These are phyloP conservation scores for Zapus hudsonius DNA, from an alignment of 2,113 vertebrate genomes.

Conservation along the genomic window DNA sequence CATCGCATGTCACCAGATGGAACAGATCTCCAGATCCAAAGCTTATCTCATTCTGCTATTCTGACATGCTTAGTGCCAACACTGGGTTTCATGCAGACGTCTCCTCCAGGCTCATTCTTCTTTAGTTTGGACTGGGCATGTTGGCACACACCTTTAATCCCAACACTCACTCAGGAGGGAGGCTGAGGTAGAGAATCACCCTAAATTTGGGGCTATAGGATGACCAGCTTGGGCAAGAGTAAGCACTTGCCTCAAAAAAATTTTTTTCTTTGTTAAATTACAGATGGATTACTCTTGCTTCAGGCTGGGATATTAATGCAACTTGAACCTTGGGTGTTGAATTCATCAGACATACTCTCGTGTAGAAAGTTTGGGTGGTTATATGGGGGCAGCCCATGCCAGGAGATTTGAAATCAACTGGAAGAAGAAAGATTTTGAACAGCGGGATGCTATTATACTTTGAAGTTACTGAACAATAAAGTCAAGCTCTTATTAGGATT, in stretches of 20 bases:
- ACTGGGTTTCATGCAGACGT: not conserved
- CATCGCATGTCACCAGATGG: not conserved
- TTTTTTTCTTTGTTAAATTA: not conserved
- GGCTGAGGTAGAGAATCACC: too few relatives aligned
- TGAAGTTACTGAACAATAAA: constrained; percentile 48
- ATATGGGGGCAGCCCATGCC: not conserved
- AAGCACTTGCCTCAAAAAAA: too few relatives aligned
- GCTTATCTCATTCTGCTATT: not conserved
- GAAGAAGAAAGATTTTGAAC: not conserved
- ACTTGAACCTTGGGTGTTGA: not conserved
- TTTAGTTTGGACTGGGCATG: not conserved
- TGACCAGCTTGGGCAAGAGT: too few relatives aligned
- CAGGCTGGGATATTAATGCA: not conserved
- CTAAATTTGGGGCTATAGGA: too few relatives aligned
- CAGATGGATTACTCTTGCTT: not conserved
- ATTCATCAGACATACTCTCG: constrained; percentile 27
- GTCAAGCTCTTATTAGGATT: constrained; percentile 13
- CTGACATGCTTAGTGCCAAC: not conserved
- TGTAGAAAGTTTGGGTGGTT: constrained; percentile 18
- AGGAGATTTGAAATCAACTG: constrained; percentile 17
- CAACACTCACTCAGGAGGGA: too few relatives aligned
- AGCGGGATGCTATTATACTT: constrained; percentile 21
- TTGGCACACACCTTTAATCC: too few relatives aligned
- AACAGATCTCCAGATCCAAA: not conserved
- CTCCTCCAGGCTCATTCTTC: not conserved